Percentiles rank a stretch among this genome's conserved stretches.
These are phyloP conservation scores for Montipora efflorescens DNA, from an alignment of 64 coral and sea anemone species.

Conservation along the genomic window DNA sequence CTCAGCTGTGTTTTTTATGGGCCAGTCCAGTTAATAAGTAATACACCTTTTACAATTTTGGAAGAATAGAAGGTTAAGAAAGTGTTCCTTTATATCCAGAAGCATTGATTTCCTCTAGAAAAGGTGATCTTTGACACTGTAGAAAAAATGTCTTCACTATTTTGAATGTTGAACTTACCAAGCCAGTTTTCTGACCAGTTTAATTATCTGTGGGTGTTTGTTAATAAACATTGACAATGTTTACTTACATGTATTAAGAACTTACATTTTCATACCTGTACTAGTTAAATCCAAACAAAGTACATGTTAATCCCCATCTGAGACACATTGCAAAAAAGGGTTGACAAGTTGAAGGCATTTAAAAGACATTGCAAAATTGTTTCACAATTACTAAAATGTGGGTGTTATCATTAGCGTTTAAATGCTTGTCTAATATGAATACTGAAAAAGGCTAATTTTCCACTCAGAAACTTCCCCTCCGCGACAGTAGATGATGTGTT, in stretches of 20 bases:
- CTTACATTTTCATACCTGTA: slow-evolving; percentile 5
- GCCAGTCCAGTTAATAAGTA: not conserved
- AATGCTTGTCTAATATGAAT: not conserved
- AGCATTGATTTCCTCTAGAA: not conserved
- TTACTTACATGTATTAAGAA: not conserved
- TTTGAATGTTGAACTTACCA: not conserved
- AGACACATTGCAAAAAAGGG: not conserved
- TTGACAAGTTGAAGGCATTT: not conserved
- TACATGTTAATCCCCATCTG: not conserved
- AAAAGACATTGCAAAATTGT: not conserved
- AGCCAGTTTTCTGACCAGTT: not conserved
- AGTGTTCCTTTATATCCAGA: not conserved
- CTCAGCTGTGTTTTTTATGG: not conserved
- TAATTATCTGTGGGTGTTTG: not conserved
- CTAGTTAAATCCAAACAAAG: too few species aligned
- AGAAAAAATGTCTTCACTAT: not conserved
- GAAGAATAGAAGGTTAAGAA: slow-evolving; percentile 3
- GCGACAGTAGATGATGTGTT: slow-evolving; percentile 1
- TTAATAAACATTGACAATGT: not conserved
- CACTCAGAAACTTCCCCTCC: slow-evolving; percentile 12
- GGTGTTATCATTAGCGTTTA: not conserved
- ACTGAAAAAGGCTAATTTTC: not conserved
- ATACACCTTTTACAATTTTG: slow-evolving; percentile 62
- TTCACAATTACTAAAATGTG: not conserved
- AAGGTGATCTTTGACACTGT: not conserved